Percentiles rank a stretch among this genome's conserved stretches.
phyloP scores from a whole-genome alignment of 1,140 invertebrate species.

The Stegodyphus dumicola region DNA sequence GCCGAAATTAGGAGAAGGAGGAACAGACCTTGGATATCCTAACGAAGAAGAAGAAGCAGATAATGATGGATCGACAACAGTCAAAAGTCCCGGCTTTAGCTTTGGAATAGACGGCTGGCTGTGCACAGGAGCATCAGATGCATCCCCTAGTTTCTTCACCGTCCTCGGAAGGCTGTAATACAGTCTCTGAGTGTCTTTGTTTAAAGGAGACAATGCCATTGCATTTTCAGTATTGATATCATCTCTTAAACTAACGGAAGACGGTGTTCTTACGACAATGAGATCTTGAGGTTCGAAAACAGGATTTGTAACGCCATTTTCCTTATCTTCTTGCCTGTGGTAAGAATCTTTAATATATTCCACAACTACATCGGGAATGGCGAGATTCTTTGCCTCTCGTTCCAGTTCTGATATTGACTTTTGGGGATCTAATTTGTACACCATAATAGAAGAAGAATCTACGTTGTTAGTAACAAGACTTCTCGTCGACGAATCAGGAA shows the following conservation, averaged over 20 bases:
- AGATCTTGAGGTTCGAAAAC: slow-evolving; percentile 49
- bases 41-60: slow-evolving; percentile 7
- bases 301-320: slow-evolving; percentile 21
- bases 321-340: slow-evolving; percentile 6
- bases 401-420: slow-evolving; percentile 33
- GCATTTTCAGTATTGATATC: slow-evolving; percentile 21
- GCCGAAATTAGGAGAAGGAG: slow-evolving; percentile 52
- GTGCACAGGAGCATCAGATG: not conserved
- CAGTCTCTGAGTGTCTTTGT: not conserved
- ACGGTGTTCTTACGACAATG: slow-evolving; percentile 40
- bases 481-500: not conserved
- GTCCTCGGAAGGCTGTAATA: slow-evolving; percentile 17
- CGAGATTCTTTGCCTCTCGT: slow-evolving; percentile 28
- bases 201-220: not conserved
- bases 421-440: slow-evolving; percentile 46
- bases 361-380: slow-evolving; percentile 55
- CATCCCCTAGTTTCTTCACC: not conserved
- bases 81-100: not conserved
- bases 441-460: slow-evolving; percentile 10
- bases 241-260: slow-evolving; percentile 35
- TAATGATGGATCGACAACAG: slow-evolving; percentile 21
- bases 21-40: slow-evolving; percentile 17
- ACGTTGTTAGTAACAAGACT: not conserved
- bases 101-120: not conserved
- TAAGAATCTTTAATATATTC: slow-evolving; percentile 55